phyloP scores from a whole-genome alignment of 2,113 vertebrate species.

The Arizona elegans region DNA sequence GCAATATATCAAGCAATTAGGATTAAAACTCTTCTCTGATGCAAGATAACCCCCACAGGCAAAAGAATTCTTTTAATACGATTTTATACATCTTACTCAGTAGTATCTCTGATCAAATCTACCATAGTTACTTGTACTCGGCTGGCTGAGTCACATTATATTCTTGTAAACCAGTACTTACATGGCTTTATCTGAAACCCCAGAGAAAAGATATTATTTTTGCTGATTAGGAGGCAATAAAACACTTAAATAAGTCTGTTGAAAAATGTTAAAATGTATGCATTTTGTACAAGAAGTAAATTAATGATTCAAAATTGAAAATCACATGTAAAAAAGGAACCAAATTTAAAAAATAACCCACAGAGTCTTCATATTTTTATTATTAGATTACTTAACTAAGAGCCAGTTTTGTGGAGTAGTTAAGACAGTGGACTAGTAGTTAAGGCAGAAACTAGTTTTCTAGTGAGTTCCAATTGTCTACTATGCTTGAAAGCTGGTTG shows the following conservation, averaged over 20 bases:
- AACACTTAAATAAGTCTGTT: not conserved
- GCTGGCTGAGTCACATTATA: not conserved
- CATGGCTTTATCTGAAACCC: not conserved
- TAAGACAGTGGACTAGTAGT: not conserved
- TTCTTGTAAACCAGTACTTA: not conserved
- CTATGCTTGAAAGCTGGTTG: not conserved
- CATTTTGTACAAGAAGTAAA: not conserved
- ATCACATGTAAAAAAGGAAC: not conserved
- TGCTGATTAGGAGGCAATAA: not conserved
- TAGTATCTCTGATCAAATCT: not conserved
- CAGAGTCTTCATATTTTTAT: not conserved
- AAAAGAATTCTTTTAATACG: not conserved
- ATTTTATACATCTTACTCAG: not conserved
- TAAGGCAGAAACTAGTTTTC: not conserved
- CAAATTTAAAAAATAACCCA: not conserved
- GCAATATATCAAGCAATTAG: not conserved
- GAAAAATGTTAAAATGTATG: not conserved
- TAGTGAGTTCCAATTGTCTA: not conserved
- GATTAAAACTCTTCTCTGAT: not conserved
- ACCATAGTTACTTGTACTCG: not conserved
- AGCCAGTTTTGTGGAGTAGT: not conserved
- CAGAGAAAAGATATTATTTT: not conserved
- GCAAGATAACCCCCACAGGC: not conserved
- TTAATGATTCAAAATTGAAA: not conserved
- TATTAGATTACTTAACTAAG: not conserved